Evolutionary conservation across 2,888 invertebrate species (phyloP), one percentile per base, ranked within the genome.

Genomic region (Archips crataeganus): DNA sequence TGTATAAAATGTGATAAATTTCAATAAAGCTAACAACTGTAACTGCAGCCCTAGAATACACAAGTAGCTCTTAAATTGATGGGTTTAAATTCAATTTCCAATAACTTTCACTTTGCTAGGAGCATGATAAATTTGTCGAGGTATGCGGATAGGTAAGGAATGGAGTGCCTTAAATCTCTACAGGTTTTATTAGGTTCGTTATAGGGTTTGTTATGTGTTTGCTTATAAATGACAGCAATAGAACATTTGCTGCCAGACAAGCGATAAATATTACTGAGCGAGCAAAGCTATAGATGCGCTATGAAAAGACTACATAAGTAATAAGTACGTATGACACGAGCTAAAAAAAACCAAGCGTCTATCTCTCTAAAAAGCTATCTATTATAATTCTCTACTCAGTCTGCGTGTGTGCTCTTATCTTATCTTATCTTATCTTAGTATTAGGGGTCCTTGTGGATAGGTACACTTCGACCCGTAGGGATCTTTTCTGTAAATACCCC

Each of bases 101-200:
- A 9, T 63, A 5, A n/a, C 8, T 63, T 63, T 23, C 8, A 63
- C 32, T 45, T 63, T 47, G 5, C 2, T 42, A 47, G 45, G 39
- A 39, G 6, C 6, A 6, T 5, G 39, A 5, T 39, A 39, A 39
- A 4, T 6, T 39, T 39, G 39, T 62, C 59, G 62, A 78, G 80
- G 84, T 84, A 82, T 77, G 39, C 80, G 74, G 76, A 32, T 85
- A 85, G 76, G 79, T 78, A 61, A 51, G 60, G 78, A 76, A 63
- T 70, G 77, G 82, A 85, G 80, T 77, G 80, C 80, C 79, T 83
- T 82, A 84, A 83, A 85, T 85, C 82, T 84, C 78, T 77, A 82
- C 77, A 76, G 81, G 80, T 84, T 82, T 23, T 82, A 82, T 82
- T 81, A 80, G 79, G 79, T 78, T 78, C 77, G 45, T 45, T 45